Evolutionary conservation across 2,888 invertebrate genomes (phyloP), one percentile per base, ranked within the genome.

Genomic region (Onthophagus sagittarius): DNA sequence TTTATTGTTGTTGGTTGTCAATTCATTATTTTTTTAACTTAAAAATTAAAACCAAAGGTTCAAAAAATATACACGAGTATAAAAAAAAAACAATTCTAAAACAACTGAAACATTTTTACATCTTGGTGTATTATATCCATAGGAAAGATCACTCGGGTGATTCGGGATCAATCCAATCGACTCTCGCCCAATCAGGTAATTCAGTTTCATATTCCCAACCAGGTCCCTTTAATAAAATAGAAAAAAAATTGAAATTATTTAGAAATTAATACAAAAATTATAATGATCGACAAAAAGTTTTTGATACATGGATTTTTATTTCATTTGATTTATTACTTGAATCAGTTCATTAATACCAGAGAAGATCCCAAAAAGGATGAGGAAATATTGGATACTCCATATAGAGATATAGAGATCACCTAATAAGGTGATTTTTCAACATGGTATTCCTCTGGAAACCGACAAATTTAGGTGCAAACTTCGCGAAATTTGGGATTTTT

Each of bases 201-300:
- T 94, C 92, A 0, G 97, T 96, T 86, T 95, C 93, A 85, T 95
- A 98, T 82, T 94, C 94, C 97, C 97, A 98, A 69, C 94, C 96
- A 73, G 96, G 95, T 39, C 97, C 97, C 95, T 96, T 23, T 23
- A 23, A 3, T 23, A 23, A 86, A 0, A 14, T 5, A 15, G 3
- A 64, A 11, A 11, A 15, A 15, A 23, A 23, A 1, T 15, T 5
- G 23, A 2, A 23, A 23, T 23, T 23, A 23, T 23, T 23, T 23
- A 23, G 1, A 23, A 23, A 23, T 23, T 23, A n/a, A 23, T 23
- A 2, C 3, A 23, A 23, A 23, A 23, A 23, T 23, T 23, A 23
- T 3, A 23, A 1, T 23, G 23, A 23, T 23, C 23, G 23, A 23
- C 23, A 23, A 23, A 23, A 23, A 23, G 23, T 23, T 23, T 23